Evolutionary conservation across 2,797 vertebrate species (phyloP), one percentile per base, ranked within the genome.

Genomic region (Hemibagrus guttatus): DNA sequence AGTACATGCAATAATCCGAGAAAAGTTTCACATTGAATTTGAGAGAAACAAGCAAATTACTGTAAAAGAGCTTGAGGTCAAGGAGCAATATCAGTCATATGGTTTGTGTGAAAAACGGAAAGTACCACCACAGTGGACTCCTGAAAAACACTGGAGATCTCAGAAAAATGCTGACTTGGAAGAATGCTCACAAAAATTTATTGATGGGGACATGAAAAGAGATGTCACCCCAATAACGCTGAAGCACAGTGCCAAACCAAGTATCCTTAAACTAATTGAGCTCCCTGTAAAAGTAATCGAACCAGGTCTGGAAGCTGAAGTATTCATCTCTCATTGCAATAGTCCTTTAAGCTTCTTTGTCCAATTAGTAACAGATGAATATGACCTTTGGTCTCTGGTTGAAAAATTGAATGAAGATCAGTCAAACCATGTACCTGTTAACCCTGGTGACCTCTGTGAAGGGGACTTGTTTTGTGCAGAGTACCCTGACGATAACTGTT

Each of bases 341-440:
- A 94, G 94, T 88, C 94, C 94, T 0, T 91, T 89, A 54, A 97
- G 97, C 90, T 98, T 99, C 92, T 98, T 96, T 79, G 92, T 99
- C 87, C 98, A 99, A 0, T 89, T 97, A 26, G 91, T 92, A 64
- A 92, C 93, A 61, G 96, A 98, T 0, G 96, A 97, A 85, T 89
- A 91, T 79, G 91, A 94, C 68, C 93, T 99, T 69, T 92, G 93
- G 59, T 92, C 87, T 8, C 90, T 99, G 86, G 95, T 94, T 0
- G 94, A 97, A 88, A 95, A 93, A 72, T 94, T 99, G 84, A 99
- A 98, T 75, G 87, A 91, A 68, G 49, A 89, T 1, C 76, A 90
- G 31, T 91, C 85, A 5, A 84, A 28, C n/a, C 80, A 81, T 21
- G 72, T 93, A 86, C 79, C 28, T 6, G 61, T 93, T 21, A 6